Evolutionary conservation across 53 echinoderm and acorn worm species (phyloP), one percentile per base, ranked within the genome.

Genomic region (Hippasteria phrygiana): DNA sequence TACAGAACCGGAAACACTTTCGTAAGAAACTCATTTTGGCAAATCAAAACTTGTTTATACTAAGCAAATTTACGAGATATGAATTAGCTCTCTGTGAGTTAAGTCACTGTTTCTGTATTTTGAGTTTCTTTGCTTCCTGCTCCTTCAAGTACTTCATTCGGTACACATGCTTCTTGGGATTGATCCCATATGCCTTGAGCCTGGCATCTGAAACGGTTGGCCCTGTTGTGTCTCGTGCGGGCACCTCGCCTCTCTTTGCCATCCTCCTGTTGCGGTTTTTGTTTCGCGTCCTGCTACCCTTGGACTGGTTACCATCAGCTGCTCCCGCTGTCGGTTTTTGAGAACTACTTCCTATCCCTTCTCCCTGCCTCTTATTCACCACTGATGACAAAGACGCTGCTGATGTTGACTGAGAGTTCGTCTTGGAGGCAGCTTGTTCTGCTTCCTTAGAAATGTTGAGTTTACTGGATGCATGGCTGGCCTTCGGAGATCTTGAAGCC

Each of bases 111-210:
- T 81, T 90, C 24, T 80, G 71, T 51, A 42, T 56, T 43, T 82
- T 73, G 17, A 73, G 43, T 77, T 88, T 90, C 62, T 87, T 87
- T 13, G 87, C 87, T 37, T 93, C 82, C 53, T 74, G 78, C 83
- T 92, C 90, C 42, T 56, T 75, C 56, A 90, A 54, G 74, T 90
- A 91, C 56, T 84, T 90, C 90, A 97, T 93, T 39, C 92, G 88
- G 75, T 90, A 96, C 39, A 38, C 90, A 50, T 94, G 93, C 32
- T 96, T 94, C 67, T 88, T 96, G 16, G 99, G 99, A 66, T 93
- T 93, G 28, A 99, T 78, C 34, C 99, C 99, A 43, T 99, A 99
- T 0, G 99, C 99, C 80, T 88, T 91, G 40, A 99, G 80, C 28
- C 99, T 75, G 13, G 92, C 94, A 31, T 99, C 96, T 0, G 99